Conservation (phyloP, 1,140 invertebrate species). For the Copidosoma floridanum region DNA sequence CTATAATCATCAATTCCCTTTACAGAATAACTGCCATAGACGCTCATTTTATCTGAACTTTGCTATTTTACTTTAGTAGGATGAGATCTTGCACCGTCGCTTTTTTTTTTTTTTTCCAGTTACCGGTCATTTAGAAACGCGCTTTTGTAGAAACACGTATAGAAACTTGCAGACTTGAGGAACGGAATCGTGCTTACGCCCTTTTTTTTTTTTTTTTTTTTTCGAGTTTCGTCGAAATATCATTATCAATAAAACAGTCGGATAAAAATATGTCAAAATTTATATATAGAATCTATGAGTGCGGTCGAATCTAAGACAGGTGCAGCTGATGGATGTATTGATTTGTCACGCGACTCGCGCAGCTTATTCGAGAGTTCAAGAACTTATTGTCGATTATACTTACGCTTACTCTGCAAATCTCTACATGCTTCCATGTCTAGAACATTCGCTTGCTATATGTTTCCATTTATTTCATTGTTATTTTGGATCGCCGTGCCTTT, state of each 20-base stretch:
- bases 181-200: neutral
- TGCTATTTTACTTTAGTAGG: slow-evolving; percentile 25
- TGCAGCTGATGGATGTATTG: no score
- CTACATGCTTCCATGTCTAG: slow-evolving; percentile 3
- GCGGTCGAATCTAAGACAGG: no score
- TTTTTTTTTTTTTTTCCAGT: neutral
- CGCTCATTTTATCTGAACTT: slow-evolving; percentile 38
- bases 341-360: no score
- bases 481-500: slow-evolving; percentile 9
- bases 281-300: no score
- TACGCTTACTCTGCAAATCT: slow-evolving; percentile 9
- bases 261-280: neutral
- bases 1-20: slow-evolving; percentile 26
- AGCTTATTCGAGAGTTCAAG: no score
- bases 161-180: neutral
- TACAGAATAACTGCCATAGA: slow-evolving; percentile 29
- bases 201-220: no score
- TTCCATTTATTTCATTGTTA: slow-evolving; percentile 45
- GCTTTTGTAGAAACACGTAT: slow-evolving; percentile 4
- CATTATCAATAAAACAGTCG: neutral
- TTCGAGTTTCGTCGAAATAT: no score
- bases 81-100: neutral
- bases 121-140: no score
- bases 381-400: no score
- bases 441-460: slow-evolving; percentile 34